Evolutionary conservation across 2,797 vertebrate species (phyloP).

Genomic region (Pseudochirops cupreus): DNA sequence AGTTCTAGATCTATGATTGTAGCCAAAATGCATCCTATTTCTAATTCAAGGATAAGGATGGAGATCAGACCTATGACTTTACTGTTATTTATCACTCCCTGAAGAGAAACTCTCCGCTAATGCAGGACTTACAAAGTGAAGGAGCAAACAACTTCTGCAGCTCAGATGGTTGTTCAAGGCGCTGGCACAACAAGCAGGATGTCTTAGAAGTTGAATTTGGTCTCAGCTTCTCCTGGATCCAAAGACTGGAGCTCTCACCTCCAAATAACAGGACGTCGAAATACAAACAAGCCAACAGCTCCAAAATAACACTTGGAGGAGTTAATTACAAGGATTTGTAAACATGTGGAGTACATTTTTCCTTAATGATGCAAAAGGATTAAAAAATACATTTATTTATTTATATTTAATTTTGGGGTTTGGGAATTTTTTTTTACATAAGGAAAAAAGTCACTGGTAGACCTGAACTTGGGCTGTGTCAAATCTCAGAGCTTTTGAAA

Average conservation of each 20-base stretch:
- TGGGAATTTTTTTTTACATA: slow-evolving; percentile 29
- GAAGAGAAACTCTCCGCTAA: not conserved
- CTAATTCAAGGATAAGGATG: not conserved
- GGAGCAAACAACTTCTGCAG: not conserved
- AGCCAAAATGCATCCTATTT: slow-evolving; percentile 12
- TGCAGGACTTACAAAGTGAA: not conserved
- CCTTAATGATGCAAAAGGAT: not conserved
- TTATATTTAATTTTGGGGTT: not conserved
- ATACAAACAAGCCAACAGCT: not conserved
- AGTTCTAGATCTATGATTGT: not conserved
- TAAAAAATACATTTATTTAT: not conserved
- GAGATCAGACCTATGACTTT: not conserved
- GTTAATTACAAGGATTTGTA: not conserved
- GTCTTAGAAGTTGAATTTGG: not conserved
- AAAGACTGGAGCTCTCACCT: not conserved
- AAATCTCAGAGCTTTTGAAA: not conserved
- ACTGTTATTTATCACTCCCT: not conserved
- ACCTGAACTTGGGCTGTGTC: not conserved
- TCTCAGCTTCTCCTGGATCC: not conserved
- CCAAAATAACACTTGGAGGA: slow-evolving; percentile 40
- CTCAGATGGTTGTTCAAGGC: not conserved
- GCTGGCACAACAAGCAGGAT: not conserved
- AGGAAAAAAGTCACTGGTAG: not conserved
- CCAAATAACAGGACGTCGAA: not conserved
- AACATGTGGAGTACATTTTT: not conserved